Base-by-base conservation (phyloP, 2,797 vertebrate species). In the Champsocephalus esox region DNA sequence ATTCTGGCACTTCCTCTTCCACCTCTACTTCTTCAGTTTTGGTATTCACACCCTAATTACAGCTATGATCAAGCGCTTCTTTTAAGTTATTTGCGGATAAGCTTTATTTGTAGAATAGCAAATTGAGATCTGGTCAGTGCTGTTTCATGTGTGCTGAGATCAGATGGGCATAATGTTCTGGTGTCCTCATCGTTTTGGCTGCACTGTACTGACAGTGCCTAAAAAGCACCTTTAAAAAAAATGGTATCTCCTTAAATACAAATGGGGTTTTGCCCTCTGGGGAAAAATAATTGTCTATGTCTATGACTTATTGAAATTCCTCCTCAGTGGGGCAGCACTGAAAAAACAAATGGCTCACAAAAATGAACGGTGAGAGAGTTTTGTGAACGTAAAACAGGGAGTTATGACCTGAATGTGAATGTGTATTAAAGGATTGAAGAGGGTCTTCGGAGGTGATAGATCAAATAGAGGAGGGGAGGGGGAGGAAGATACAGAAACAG, bases 331-430 rank as follows among this genome's bases (percentile, higher is more conserved):
- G 28, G 73, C 41, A 52, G 59, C 43, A 9, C 21, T 64, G 56
- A 12, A 49, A 17, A 51, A 38, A 68, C 8, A 17, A 0, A 17
- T 61, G 50, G 28, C 28, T 28, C 28, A 54, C 50, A 66, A 16
- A 79, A 74, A 66, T 46, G 14, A n/a, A 16, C 28, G 54, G n/a
- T 66, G 59, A 34, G 49, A 50, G 64, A 61, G 45, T 78, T 79
- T 82, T 80, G 51, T 66, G 63, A 43, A 70, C 76, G 46, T 74
- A 87, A 88, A 89, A 77, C 3, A 45, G 51, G 50, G 44, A 82
- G 73, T 82, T 80, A 79, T 90, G 90, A 87, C 83, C 85, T 77
- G 75, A 82, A 86, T 87, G 82, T 86, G 76, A 19, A 19, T 19
- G 19, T 19, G 80, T 80, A 77, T 89, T 92, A 88, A 87, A 89